Conservation (phyloP, 1,140 invertebrate genomes). For the Chelonus insularis region DNA sequence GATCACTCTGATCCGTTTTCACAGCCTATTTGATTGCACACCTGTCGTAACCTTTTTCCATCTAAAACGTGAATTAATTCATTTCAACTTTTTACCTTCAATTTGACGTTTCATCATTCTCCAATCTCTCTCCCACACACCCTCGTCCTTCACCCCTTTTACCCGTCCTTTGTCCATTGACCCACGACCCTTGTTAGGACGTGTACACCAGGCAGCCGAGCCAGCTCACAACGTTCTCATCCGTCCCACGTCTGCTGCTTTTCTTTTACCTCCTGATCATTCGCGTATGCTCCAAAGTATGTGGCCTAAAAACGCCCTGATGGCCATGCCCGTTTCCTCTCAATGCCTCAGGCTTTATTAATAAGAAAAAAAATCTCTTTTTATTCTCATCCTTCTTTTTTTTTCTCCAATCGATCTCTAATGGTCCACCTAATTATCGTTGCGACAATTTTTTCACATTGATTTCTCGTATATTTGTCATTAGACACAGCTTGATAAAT, state of each 20-base stretch:
- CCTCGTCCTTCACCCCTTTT: conserved; percentile 21
- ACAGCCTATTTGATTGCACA: not conserved
- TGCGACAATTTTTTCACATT: not conserved
- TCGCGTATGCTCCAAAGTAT: conserved; percentile 16
- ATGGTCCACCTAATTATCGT: not conserved
- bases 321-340: conserved; percentile 12
- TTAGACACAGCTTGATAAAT: too few relatives aligned
- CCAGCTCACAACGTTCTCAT: conserved; percentile 18
- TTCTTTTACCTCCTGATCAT: conserved; percentile 8
- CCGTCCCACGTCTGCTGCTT: conserved; percentile 25
- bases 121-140: conserved; percentile 17
- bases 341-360: conserved; percentile 11
- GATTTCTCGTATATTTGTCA: too few relatives aligned
- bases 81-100: not conserved
- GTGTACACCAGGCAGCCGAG: conserved; percentile 1
- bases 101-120: not conserved
- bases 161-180: conserved; percentile 22
- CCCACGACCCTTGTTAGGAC: conserved; percentile 13
- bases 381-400: conserved; percentile 2
- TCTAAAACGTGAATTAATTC: not conserved
- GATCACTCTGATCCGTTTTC: conserved; percentile 13
- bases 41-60: not conserved
- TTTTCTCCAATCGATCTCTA: not conserved
- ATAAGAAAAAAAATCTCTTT: not conserved
- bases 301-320: conserved; percentile 27